Evolutionary conservation across 2,888 invertebrate species (phyloP).

Genomic region (Petrolisthes manimaculis): DNA sequence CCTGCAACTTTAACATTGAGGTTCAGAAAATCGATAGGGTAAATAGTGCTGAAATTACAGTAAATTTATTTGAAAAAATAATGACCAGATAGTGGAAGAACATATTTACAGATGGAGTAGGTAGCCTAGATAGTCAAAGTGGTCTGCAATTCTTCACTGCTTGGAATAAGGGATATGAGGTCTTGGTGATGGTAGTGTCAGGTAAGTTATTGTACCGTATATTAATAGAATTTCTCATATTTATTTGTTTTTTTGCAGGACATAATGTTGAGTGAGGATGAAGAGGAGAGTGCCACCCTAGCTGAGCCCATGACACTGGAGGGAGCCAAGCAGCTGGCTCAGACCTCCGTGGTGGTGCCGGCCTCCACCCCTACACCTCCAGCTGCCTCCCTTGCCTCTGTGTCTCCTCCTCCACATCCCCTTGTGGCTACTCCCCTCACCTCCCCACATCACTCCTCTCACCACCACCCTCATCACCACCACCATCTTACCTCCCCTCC

Average conservation of each 20-base stretch:
- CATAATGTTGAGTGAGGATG: slow-evolving; percentile 64
- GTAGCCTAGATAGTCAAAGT: no score
- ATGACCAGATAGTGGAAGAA: no score
- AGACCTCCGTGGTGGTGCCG: slow-evolving; percentile 54
- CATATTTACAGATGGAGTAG: no score
- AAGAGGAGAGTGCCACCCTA: slow-evolving; percentile 64
- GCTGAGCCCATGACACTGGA: slow-evolving; percentile 66
- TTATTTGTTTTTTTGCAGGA: slow-evolving; percentile 37
- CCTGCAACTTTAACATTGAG: no score
- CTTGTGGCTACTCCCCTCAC: slow-evolving; percentile 47
- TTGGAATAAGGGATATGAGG: neutral
- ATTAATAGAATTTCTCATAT: neutral
- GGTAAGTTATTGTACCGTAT: neutral
- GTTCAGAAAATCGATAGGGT: no score
- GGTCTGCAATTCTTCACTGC: no score
- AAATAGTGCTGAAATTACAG: no score
- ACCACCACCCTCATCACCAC: slow-evolving; percentile 52
- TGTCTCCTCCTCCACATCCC: slow-evolving; percentile 51
- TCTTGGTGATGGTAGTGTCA: neutral
- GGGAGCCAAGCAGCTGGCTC: slow-evolving; percentile 64
- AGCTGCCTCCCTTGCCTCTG: slow-evolving; percentile 46
- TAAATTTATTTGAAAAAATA: no score
- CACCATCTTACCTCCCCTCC: slow-evolving; percentile 42
- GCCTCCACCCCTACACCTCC: slow-evolving; percentile 61
- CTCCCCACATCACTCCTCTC: slow-evolving; percentile 58